phyloP scores from a whole-genome alignment of 2,113 vertebrate genomes.

The Tragelaphus strepsiceros region DNA sequence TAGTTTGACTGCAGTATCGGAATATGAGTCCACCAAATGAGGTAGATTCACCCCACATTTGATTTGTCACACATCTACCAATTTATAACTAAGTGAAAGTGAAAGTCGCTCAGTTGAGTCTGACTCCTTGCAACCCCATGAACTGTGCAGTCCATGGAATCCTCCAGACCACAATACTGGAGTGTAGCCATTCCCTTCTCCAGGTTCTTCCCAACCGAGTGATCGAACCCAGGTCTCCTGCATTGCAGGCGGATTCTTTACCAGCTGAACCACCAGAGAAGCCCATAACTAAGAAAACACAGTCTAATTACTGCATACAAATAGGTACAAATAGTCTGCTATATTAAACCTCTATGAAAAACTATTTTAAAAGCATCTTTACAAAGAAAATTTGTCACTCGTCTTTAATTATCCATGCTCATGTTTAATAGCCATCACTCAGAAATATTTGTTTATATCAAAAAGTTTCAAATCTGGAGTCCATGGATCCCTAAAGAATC shows the following conservation, averaged over 20 bases:
- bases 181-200: neutral
- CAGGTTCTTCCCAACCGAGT: neutral
- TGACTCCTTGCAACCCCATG: neutral
- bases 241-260: neutral
- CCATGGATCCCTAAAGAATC: neutral
- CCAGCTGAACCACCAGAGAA: neutral
- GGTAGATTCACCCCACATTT: neutral
- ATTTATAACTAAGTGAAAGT: neutral
- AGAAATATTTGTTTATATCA: neutral
- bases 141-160: neutral
- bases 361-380: neutral
- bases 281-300: neutral
- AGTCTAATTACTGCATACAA: neutral
- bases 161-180: neutral
- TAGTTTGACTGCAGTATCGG: neutral
- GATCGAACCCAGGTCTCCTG: neutral
- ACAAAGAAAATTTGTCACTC: neutral
- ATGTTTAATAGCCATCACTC: neutral
- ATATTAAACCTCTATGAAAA: neutral
- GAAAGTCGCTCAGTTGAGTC: neutral
- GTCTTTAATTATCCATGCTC: neutral
- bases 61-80: neutral
- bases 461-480: neutral
- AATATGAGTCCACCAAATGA: neutral
- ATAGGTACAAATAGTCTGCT: neutral